Evolutionary conservation across 2,113 vertebrate genomes (phyloP), one percentile per base, ranked within the genome.

Genomic region (Ivindomyrus marchei): DNA sequence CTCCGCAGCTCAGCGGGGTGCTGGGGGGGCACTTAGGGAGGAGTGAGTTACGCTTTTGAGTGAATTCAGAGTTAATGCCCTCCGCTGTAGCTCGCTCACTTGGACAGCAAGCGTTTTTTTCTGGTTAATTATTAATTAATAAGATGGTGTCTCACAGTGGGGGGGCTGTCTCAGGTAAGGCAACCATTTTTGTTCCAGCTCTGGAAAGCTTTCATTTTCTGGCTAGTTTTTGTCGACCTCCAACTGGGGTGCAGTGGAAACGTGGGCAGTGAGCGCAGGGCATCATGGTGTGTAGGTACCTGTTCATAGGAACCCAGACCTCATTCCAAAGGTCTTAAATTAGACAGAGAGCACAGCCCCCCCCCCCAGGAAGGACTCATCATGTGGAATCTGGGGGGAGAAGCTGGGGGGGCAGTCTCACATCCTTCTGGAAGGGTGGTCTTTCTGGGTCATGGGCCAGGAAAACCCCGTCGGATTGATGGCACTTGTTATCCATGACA

Each of bases 91-190:
- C 31, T 45, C 74, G 58, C 87, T 47, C 5, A 46, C 62, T 74
- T 15, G 42, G 50, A 88, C 36, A 17, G 36, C 27, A 49, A 88
- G 88, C 62, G 53, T 52, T 90, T 89, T 86, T 66, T 74, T 49
- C 39, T 46, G 88, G 70, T 88, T 85, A 90, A 88, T 90, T 62
- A 56, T 56, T 56, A 21, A 90, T 90, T 90, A 27, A 90, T 90
- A 52, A 90, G 90, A 45, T 66, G 49, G 8, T 90, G 85, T 15
- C 10, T 52, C 50, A 52, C 50, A 52, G 50, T 50, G 46, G 46
- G 7, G 36, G 47, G 15, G 10, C 53, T 49, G 52, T 19, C n/a
- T 27, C 7, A 85, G 19, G 39, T 13, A 45, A 88, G 47, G 39
- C 47, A 31, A 15, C 46, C 46, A 84, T 90, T 74, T 50, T 77